Conservation (phyloP, 2,888 invertebrate genomes). For the Drosophila melanocephala region DNA sequence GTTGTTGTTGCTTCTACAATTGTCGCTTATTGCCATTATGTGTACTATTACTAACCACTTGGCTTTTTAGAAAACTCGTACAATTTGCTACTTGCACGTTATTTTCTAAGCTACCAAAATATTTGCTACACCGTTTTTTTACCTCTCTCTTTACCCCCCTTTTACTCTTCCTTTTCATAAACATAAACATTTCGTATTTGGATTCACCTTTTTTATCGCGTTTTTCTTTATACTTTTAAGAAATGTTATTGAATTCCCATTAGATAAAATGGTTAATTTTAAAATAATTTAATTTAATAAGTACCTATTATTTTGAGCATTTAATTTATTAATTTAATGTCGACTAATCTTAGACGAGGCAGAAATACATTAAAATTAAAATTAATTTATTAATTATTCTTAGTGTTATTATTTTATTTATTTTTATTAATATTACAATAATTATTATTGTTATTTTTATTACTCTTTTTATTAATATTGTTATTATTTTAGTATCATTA, state of each 20-base stretch:
- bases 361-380: background rate
- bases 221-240: background rate
- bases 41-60: slow-evolving; percentile 28
- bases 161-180: slow-evolving; percentile 1
- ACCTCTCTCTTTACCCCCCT: background rate
- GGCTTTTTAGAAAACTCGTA: slow-evolving; percentile 66
- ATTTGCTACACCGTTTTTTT: background rate
- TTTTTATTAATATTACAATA: background rate
- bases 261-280: background rate
- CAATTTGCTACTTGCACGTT: slow-evolving; percentile 53
- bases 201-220: background rate
- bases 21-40: slow-evolving; percentile 32
- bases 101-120: slow-evolving; percentile 12
- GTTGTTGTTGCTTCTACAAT: slow-evolving; percentile 34
- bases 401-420: background rate
- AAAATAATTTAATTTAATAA: background rate
- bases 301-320: background rate
- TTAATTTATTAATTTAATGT: background rate
- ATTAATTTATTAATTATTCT: background rate
- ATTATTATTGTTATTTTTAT: background rate
- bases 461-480: background rate
- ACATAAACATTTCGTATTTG: background rate
- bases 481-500: background rate
- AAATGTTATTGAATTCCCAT: background rate
- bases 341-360: too few species aligned